Percentiles rank a stretch among this genome's conserved stretches.
These are phyloP conservation scores for Rhizomys pruinosus DNA, from an alignment of 2,113 vertebrate genomes.

Conservation along the genomic window DNA sequence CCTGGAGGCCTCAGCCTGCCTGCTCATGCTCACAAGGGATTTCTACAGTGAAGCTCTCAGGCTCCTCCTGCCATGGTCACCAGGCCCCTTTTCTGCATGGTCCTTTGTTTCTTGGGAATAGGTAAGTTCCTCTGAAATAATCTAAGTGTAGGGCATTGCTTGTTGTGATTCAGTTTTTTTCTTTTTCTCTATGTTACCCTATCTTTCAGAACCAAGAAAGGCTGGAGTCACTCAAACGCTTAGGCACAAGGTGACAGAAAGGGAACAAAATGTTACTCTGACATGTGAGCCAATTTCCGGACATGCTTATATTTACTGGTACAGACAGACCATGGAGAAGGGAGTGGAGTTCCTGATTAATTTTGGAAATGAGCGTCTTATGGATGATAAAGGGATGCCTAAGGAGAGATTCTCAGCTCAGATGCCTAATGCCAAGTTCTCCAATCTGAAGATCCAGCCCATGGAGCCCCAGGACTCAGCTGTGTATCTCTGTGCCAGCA, in stretches of 20 bases:
- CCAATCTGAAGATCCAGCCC: constrained; percentile 46
- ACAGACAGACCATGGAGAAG: background rate
- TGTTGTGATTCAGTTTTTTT: background rate
- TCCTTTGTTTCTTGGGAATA: constrained; percentile 8
- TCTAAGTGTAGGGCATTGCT: background rate
- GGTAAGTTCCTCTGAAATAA: background rate
- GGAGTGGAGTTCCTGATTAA: constrained; percentile 1
- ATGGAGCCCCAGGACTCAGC: constrained; percentile 39
- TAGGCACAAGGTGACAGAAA: background rate
- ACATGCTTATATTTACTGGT: background rate
- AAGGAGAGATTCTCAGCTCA: background rate
- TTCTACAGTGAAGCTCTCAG: no score
- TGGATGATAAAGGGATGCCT: background rate
- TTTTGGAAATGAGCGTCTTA: rapidly evolving
- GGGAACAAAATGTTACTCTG: background rate
- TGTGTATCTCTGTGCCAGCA: constrained; percentile 67
- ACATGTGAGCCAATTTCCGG: background rate
- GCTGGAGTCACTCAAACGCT: constrained; percentile 40
- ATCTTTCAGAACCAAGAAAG: background rate
- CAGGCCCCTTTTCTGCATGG: background rate
- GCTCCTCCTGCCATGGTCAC: background rate
- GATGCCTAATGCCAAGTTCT: rapidly evolving
- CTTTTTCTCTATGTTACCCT: background rate
- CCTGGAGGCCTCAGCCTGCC: background rate
- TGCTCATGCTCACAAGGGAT: background rate